Evolutionary conservation across 1,140 invertebrate species (phyloP), one percentile per base, ranked within the genome.

Genomic region (Monomorium pharaonis): DNA sequence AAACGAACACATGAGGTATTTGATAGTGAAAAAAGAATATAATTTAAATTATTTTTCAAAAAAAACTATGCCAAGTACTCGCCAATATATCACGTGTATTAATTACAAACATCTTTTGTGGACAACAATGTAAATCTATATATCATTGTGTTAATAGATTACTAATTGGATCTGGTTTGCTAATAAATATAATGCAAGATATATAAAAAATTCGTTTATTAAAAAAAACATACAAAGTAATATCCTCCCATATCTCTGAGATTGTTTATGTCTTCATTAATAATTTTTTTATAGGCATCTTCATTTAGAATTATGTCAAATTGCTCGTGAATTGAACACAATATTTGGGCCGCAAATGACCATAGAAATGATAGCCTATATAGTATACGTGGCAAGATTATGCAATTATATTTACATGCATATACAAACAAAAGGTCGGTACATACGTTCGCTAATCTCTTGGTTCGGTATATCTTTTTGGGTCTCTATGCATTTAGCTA

Each of bases 101-200:
- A 14, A 67, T 14, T 67, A 80, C 47, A 67, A 80, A 1, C 12
- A 0, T 7, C 14, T 72, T 14, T 3, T 83, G 3, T 83, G 80
- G 80, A 83, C 33, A 1, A 14, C n/a, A 60, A 83, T 83, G 67
- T 83, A 83, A 72, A 72, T 78, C 27, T 0, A 0, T 60, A 42
- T n/a, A 80, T 14, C 1, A 77, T 30, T 62, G 6, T 12, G 44
- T 0, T 24, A 42, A 58, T 4, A 74, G 7, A 42, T 72, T 0
- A 60, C n/a, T 54, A 33, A 56, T 56, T 37, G 7, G 9, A 75
- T 75, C 14, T 33, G 5, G 9, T 7, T 51, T n/a, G n/a, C 18
- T 12, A 33, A 33, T 14, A 7, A 54, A 72, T 37, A 6, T 67
- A 33, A 4, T 16, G 7, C 5, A 54, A 16, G 37, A 30, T 76